phyloP scores from a whole-genome alignment of 2,797 vertebrate genomes.

The Enteromius viviparus region DNA sequence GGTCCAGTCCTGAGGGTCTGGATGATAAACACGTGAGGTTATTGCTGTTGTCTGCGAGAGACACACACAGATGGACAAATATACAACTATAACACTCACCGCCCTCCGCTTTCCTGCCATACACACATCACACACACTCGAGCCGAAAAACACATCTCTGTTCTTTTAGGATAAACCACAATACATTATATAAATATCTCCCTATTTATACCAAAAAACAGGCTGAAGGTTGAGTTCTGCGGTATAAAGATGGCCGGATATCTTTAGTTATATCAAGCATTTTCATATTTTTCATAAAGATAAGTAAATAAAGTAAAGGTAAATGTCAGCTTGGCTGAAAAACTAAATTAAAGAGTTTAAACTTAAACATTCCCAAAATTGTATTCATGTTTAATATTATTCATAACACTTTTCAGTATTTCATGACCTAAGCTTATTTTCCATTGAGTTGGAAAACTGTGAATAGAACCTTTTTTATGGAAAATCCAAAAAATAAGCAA shows the following conservation, averaged over 20 bases:
- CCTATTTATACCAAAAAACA: background rate
- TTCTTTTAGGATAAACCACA: background rate
- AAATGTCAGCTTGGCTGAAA: background rate
- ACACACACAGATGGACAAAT: slow-evolving; percentile 18
- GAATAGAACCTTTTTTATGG: background rate
- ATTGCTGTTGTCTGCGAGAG: slow-evolving; percentile 4
- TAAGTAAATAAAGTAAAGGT: background rate
- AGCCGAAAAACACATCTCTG: background rate
- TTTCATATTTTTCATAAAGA: background rate
- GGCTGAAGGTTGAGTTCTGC: background rate
- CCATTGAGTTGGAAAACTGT: background rate
- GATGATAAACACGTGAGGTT: background rate
- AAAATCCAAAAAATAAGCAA: background rate
- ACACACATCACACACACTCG: background rate
- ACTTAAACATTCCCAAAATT: background rate
- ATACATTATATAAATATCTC: background rate
- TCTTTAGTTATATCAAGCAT: background rate
- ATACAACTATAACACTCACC: background rate
- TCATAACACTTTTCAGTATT: background rate
- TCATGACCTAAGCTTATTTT: background rate
- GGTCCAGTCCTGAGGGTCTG: slow-evolving; percentile 25
- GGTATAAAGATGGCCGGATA: background rate
- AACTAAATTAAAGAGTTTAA: background rate
- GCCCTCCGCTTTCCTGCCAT: background rate
- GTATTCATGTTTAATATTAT: rapidly evolving